These are phyloP conservation scores for Pelvicachromis taeniatus DNA, from an alignment of 2,113 vertebrate genomes.

Conservation along the genomic window DNA sequence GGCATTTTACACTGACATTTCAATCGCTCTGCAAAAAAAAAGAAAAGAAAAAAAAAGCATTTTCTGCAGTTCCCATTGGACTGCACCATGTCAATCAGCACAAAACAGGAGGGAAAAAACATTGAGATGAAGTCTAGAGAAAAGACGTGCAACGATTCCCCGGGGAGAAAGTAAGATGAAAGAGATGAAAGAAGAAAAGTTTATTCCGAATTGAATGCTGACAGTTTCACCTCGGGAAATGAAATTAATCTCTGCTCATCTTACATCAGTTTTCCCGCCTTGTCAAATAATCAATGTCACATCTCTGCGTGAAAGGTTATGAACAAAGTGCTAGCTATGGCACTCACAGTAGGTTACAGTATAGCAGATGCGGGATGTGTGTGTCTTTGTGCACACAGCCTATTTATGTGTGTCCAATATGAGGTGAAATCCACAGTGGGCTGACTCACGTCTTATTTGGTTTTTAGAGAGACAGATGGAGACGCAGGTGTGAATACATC, in stretches of 20 bases:
- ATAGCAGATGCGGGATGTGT: not conserved
- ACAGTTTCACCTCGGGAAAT: constrained; percentile 5
- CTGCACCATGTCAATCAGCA: constrained; percentile 41
- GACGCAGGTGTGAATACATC: constrained; percentile 50
- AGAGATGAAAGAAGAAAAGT: constrained; percentile 12
- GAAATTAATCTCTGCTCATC: not conserved
- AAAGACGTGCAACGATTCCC: not conserved
- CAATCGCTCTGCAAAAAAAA: constrained; percentile 3
- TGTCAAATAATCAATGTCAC: constrained; percentile 37
- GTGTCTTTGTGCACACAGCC: not conserved
- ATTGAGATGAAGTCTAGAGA: not conserved
- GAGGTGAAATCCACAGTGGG: constrained; percentile 46
- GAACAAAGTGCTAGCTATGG: constrained; percentile 20
- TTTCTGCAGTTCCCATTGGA: constrained; percentile 35
- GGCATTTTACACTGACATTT: constrained; percentile 50
- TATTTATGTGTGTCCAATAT: constrained; percentile 37
- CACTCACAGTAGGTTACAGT: not conserved
- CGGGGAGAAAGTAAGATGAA: not conserved
- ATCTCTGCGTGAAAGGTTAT: constrained; percentile 27
- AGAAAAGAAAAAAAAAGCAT: fast-evolving
- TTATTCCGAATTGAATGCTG: constrained; percentile 7
- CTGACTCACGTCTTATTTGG: constrained; percentile 60
- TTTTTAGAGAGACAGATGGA: constrained; percentile 61
- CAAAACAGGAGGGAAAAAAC: not conserved
- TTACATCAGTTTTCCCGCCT: not conserved